phyloP scores from a whole-genome alignment of 2,113 vertebrate species.

The Varanus salvator region DNA sequence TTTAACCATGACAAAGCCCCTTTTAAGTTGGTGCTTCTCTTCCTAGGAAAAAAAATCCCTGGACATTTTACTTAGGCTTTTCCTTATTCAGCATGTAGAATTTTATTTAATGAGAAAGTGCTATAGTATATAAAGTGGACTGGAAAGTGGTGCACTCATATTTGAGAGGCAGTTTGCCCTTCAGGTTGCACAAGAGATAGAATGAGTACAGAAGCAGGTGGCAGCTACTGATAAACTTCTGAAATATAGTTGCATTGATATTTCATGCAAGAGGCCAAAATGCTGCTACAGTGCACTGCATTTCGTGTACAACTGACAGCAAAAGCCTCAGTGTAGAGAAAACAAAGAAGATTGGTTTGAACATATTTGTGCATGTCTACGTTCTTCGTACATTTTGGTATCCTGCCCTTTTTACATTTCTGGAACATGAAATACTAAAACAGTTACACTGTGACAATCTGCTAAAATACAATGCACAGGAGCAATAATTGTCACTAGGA shows the following conservation, averaged over 20 bases:
- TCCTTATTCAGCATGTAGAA: not conserved
- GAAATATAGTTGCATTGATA: not conserved
- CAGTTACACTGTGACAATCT: too few species aligned
- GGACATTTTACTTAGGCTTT: not conserved
- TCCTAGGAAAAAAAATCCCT: not conserved
- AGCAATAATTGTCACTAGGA: too few species aligned
- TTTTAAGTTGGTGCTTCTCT: not conserved
- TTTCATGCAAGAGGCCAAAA: constrained; percentile 20
- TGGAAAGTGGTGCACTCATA: not conserved
- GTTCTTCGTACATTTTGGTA: not conserved
- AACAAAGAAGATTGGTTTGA: constrained; percentile 3
- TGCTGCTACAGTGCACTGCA: not conserved
- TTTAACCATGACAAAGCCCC: not conserved
- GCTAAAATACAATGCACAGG: too few species aligned
- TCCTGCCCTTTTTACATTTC: too few species aligned
- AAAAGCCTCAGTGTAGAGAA: not conserved
- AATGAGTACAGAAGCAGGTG: constrained; percentile 45
- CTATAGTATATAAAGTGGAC: not conserved
- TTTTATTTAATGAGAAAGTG: not conserved
- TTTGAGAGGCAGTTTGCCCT: constrained; percentile 37
- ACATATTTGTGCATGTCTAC: constrained; percentile 15
- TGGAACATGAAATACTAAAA: too few species aligned
- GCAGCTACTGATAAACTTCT: constrained; percentile 43
- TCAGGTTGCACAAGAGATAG: constrained; percentile 30
- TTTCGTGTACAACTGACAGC: not conserved